phyloP scores from a whole-genome alignment of 2,113 vertebrate species.

The Anguilla rostrata region DNA sequence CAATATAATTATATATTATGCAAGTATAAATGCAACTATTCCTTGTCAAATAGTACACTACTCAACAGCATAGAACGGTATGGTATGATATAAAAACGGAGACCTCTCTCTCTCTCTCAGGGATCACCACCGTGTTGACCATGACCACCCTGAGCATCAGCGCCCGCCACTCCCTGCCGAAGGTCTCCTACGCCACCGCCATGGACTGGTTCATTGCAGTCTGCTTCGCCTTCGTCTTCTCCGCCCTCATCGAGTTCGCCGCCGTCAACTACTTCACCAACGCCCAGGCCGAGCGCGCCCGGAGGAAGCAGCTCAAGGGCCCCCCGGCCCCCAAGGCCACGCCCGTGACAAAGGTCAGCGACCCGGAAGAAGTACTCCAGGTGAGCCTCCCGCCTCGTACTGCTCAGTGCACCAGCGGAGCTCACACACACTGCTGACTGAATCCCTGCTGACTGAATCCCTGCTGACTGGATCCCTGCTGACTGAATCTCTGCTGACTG shows the following conservation, averaged over 20 bases:
- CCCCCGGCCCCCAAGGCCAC: constrained; percentile 72
- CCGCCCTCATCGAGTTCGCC: constrained; percentile 96
- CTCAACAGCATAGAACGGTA: too few relatives aligned
- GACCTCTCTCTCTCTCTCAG: constrained; percentile 60
- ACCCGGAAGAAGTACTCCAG: constrained; percentile 73
- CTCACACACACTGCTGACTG: too few relatives aligned
- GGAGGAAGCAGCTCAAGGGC: constrained; percentile 82
- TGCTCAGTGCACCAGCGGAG: too few relatives aligned
- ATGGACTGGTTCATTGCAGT: constrained; percentile 99
- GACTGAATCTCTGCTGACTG: too few relatives aligned
- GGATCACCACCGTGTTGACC: constrained; percentile 97
- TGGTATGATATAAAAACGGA: too few relatives aligned
- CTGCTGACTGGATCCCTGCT: too few relatives aligned
- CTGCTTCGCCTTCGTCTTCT: constrained; percentile 98
- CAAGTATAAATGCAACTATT: too few relatives aligned
- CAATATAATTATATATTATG: too few relatives aligned
- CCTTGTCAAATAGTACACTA: too few relatives aligned
- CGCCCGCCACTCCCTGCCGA: constrained; percentile 94
- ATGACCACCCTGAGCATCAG: constrained; percentile 99
- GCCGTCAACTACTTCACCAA: constrained; percentile 99
- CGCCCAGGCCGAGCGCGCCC: constrained; percentile 82
- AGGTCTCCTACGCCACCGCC: constrained; percentile 97
- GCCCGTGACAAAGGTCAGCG: constrained; percentile 73
- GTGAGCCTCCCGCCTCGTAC: constrained; percentile 59
- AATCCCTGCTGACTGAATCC: too few relatives aligned